Evolutionary conservation across 1,140 invertebrate species (phyloP), one percentile per base, ranked within the genome.

Genomic region (Oscheius sp.): DNA sequence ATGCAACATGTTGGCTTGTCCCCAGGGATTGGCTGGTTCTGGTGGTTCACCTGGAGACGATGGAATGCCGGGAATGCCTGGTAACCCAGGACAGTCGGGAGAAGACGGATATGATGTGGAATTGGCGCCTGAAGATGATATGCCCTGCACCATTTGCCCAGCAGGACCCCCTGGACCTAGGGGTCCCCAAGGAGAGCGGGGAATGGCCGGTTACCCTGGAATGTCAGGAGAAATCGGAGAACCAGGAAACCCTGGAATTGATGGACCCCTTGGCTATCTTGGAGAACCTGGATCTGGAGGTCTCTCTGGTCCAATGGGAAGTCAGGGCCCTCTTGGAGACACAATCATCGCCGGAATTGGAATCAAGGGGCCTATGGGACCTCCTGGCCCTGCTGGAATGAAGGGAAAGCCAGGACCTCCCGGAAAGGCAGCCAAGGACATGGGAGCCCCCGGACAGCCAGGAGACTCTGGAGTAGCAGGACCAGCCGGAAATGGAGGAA

Each of bases 21-120:
- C 67, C 10, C 29, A 35, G 3, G 77, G 77, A 64, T 31, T 32
- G 7, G 71, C 75, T 18, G 74, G 77, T 23, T 66, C 71, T 18
- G 31, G 67, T 13, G 77, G 77, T 38, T 36, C 78, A 29, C 46
- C 77, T 2, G 77, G 77, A 32, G 73, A 79, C 31, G 65, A 77
- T 31, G 77, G 77, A 1, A 42, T 35, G 52, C 58, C 75, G 20
- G 73, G 73, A 76, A 36, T 52, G 29, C 59, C 73, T 18, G 73
- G 70, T n/a, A 64, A 75, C 15, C 55, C 73, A 2, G 73, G 73
- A 74, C 13, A 34, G n/a, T 29, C 73, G 20, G 73, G 73, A 3
- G 34, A 66, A 2, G 73, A 75, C 34, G 73, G 73, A 2, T 38
- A 58, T 15, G 73, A 75, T 32, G 72, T 75, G 15, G 59, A 74